Evolutionary conservation across 92 coral and sea anemone genomes (phyloP).

Genomic region (Zoanthus solanderi): DNA sequence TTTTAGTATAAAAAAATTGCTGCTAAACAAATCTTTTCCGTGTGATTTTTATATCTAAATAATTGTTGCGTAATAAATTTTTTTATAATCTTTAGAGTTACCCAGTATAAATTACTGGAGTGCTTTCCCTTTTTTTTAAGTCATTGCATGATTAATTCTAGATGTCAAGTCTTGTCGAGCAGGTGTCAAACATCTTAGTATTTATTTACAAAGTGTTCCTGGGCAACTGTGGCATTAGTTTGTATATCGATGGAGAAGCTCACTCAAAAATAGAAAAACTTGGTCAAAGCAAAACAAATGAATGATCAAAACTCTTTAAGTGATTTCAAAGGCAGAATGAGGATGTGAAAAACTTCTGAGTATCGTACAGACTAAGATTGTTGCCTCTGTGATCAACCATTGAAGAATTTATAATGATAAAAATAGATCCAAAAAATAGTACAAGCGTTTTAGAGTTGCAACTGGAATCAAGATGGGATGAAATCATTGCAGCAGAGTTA

Average conservation of each 20-base stretch:
- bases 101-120: too few relatives aligned
- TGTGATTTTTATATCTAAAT: too few relatives aligned
- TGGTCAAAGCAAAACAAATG: neutral
- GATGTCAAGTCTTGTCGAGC: neutral
- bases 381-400: neutral
- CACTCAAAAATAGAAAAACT: too few relatives aligned
- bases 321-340: neutral
- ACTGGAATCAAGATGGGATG: conserved; percentile 48
- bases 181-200: neutral
- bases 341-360: neutral
- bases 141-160: too few relatives aligned
- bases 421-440: neutral
- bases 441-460: neutral
- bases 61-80: too few relatives aligned
- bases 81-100: too few relatives aligned
- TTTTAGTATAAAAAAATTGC: too few relatives aligned
- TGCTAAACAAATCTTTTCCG: too few relatives aligned
- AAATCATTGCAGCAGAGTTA: conserved; percentile 38
- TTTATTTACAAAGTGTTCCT: conserved; percentile 26
- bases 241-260: neutral
- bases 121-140: too few relatives aligned
- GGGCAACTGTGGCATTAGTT: neutral
- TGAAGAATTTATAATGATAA: conserved; percentile 14
- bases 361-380: neutral
- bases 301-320: neutral